Base-by-base conservation (phyloP, 2,888 invertebrate genomes). In the Limnephilus rhombicus region DNA sequence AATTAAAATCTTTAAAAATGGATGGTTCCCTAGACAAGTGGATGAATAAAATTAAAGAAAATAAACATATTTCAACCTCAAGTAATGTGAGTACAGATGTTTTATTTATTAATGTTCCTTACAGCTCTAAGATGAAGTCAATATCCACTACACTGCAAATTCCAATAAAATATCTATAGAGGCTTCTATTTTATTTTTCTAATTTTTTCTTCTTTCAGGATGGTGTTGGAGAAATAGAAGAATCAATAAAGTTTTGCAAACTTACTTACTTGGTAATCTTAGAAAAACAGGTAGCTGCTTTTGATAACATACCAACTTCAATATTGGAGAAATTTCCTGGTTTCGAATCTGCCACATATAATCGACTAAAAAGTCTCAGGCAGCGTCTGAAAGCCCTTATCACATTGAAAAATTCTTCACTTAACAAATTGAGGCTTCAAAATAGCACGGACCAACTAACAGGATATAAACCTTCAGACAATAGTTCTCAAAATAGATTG, bases 231-330 rank as follows among this genome's bases (percentile, higher is more conserved):
- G 91, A 92, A 37, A 29, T 92, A 81, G 93, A 93, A 85, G 85
- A 92, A 37, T 91, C 93, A 24, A 18, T 94, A 29, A 91, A 87
- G 34, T 93, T 92, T 92, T 96, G 95, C 91, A 97, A 96, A 94
- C 95, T 95, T 90, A 95, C 97, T 93, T 97, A 97, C 93, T 95
- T 96, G 93, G 96, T 97, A 94, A 94, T 97, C 81, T 95, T 97
- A 94, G 97, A 97, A 94, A 97, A 97, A 95, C 96, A 97, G 94
- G 96, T 96, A 93, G 95, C 95, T 37, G 97, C 97, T 0, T 96
- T 98, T 93, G 97, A 97, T 94, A 96, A 96, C 95, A 97, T 98
- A 94, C 97, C 97, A 1, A 95, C 96, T 24, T 95, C 96, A 93
- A 96, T 97, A 82, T 96, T 97, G 93, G 96, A 96, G 94, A 96